phyloP scores from a whole-genome alignment of 2,797 vertebrate species.

The Hypotaenidia okinawae region DNA sequence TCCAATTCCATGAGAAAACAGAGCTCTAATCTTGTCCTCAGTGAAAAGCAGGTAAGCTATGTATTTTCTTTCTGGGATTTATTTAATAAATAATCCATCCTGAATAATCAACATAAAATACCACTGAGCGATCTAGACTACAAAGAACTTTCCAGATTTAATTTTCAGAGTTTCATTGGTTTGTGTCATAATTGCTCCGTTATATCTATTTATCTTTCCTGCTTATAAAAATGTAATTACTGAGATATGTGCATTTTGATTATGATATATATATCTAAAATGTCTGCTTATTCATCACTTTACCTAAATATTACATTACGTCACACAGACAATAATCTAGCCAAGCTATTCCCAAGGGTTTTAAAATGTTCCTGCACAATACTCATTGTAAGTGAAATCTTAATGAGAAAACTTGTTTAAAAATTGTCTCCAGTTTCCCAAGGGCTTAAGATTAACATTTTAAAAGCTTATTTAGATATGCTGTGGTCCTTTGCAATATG shows the following conservation, averaged over 20 bases:
- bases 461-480: slow-evolving; percentile 47
- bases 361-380: slow-evolving; percentile 51
- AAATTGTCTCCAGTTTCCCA: slow-evolving; percentile 56
- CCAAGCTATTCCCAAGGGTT: slow-evolving; percentile 23
- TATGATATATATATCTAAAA: background rate
- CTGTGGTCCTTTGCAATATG: slow-evolving; percentile 48
- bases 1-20: background rate
- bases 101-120: background rate
- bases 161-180: background rate
- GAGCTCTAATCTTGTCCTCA: background rate
- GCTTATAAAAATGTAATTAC: background rate
- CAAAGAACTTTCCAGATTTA: background rate
- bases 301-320: slow-evolving; percentile 47
- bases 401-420: slow-evolving; percentile 66
- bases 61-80: background rate
- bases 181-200: background rate
- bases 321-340: slow-evolving; percentile 55
- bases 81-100: background rate
- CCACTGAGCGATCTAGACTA: background rate
- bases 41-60: background rate
- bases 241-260: background rate
- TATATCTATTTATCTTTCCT: background rate
- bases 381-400: slow-evolving; percentile 70
- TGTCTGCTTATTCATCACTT: slow-evolving; percentile 32
- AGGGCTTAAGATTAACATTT: slow-evolving; percentile 36